Conservation (phyloP, 2,113 vertebrate genomes). For the Rhinogobius similis region DNA sequence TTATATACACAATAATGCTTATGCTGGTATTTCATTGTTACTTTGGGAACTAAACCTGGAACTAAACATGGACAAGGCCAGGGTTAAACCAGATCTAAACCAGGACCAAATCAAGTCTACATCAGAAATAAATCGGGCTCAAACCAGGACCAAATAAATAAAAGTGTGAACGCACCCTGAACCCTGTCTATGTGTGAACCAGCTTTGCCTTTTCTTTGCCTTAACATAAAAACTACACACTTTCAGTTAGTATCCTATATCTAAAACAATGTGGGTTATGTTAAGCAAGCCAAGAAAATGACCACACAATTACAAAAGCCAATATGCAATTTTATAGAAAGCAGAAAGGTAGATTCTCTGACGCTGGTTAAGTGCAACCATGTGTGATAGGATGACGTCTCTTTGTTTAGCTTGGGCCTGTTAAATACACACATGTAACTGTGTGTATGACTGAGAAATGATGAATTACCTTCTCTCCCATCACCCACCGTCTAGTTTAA, state of each 20-base stretch:
- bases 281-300: conserved; percentile 24
- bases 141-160: no score
- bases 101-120: no score
- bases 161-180: no score
- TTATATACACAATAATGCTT: no score
- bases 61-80: no score
- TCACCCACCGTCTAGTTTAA: conserved; percentile 57
- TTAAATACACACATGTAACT: conserved; percentile 38
- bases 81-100: no score
- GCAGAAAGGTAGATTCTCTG: conserved; percentile 31
- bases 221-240: neutral
- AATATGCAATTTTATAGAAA: conserved; percentile 48
- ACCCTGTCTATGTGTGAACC: neutral
- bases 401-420: conserved; percentile 50
- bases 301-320: conserved; percentile 49
- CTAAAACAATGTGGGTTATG: conserved; percentile 13
- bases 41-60: no score
- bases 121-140: no score
- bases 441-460: conserved; percentile 64
- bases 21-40: no score
- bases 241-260: conserved; percentile 26
- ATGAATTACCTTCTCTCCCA: conserved; percentile 59
- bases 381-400: conserved; percentile 49
- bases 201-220: neutral
- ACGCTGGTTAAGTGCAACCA: conserved; percentile 57